phyloP scores from a whole-genome alignment of 1,140 invertebrate species.

The Drosophila erecta region DNA sequence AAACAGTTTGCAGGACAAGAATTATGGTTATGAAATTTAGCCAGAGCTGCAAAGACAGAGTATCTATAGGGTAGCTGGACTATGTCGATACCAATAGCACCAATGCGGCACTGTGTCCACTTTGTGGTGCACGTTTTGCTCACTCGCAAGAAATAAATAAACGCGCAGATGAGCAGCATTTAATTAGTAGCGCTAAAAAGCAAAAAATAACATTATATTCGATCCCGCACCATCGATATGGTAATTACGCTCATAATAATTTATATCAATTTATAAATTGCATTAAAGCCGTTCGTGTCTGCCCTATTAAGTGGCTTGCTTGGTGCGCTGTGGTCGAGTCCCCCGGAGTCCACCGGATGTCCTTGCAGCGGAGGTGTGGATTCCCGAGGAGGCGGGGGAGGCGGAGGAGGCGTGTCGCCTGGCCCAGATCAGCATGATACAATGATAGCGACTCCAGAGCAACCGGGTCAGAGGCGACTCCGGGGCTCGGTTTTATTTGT shows the following conservation, averaged over 20 bases:
- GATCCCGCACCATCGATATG: slow-evolving; percentile 1
- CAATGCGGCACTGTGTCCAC: too few relatives aligned
- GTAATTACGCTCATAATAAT: slow-evolving; percentile 5
- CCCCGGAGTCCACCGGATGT: neutral
- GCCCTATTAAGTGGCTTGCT: slow-evolving; percentile 1
- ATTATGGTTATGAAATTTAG: too few relatives aligned
- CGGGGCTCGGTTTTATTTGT: slow-evolving; percentile 65
- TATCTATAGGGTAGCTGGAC: too few relatives aligned
- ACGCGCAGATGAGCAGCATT: too few relatives aligned
- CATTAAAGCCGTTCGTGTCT: neutral
- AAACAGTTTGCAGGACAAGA: too few relatives aligned
- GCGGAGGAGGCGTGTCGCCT: slow-evolving; percentile 20
- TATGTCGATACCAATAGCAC: too few relatives aligned
- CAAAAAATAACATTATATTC: neutral
- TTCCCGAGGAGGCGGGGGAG: too few relatives aligned
- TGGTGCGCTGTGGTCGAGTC: neutral
- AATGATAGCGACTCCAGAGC: slow-evolving; percentile 29
- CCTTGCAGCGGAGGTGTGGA: neutral
- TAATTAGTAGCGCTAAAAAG: neutral
- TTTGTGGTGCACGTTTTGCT: neutral
- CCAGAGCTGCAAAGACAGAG: too few relatives aligned
- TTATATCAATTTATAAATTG: slow-evolving; percentile 8
- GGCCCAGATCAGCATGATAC: slow-evolving; percentile 45
- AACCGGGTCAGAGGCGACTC: slow-evolving; percentile 2
- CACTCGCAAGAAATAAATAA: neutral